Evolutionary conservation across 2,888 invertebrate genomes (phyloP), one percentile per base, ranked within the genome.

Genomic region (Diloba caeruleocephala): DNA sequence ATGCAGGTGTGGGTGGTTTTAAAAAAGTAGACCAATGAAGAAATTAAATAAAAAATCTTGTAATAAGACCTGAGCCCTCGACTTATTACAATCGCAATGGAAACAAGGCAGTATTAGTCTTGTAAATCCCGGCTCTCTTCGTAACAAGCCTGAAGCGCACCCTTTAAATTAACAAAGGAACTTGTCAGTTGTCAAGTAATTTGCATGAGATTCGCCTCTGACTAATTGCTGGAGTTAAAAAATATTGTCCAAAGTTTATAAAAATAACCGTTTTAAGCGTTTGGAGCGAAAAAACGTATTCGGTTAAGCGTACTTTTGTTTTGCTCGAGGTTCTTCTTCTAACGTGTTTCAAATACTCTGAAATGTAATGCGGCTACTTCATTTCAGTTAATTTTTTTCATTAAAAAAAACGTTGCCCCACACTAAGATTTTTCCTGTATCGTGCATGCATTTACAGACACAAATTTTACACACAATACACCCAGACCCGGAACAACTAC

Each of bases 171-270:
- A 83, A 83, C 76, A 76, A 74, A 72, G 74, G 66, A 74, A 79
- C 77, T 72, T 69, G 59, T 81, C 81, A 84, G 84, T 86, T 85
- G 82, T 82, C 82, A 78, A 82, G 76, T 71, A 58, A 85, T 88
- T 88, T 85, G 82, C 86, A 87, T 86, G 82, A 82, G 84, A 85
- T 84, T 82, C 72, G 54, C 73, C 34, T 75, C 75, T 79, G 80
- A 85, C 81, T 85, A 86, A 87, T 87, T 83, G 78, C 73, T 53
- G 59, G 75, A 79, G 79, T 81, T 79, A 65, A 64, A 75, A 75
- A 79, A 36, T 71, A 31, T 38, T 46, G 53, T 37, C 39, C 32
- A 60, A 61, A 55, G 31, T 42, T 58, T 33, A 28, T 21, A 10
- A 31, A 46, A 50, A 44, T 26, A 10, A 25, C n/a, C 17, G 5